phyloP scores from a whole-genome alignment of 2,888 invertebrate species.

The Steinernema scapterisci region DNA sequence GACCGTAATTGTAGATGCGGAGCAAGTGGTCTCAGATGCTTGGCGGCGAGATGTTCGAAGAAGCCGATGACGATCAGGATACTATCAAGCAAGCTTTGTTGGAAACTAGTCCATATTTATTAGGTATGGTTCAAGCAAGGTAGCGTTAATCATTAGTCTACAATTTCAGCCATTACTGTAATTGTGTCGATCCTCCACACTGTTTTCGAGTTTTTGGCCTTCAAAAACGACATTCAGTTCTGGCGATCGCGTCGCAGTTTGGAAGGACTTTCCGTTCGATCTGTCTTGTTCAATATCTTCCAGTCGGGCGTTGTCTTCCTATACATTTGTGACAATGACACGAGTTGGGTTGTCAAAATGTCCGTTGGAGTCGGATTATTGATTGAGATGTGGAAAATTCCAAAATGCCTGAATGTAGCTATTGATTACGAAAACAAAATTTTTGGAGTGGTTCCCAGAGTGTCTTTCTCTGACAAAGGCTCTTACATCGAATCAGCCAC shows the following conservation, averaged over 20 bases:
- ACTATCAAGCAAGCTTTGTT: conserved; percentile 81
- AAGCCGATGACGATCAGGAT: conserved; percentile 74
- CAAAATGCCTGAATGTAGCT: conserved; percentile 77
- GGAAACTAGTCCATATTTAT: conserved; percentile 92
- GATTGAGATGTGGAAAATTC: conserved; percentile 99
- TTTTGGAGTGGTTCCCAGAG: conserved; percentile 80
- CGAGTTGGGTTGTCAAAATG: conserved; percentile 89
- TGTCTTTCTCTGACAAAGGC: conserved; percentile 88
- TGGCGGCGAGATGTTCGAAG: conserved; percentile 68
- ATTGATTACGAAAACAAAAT: conserved; percentile 71
- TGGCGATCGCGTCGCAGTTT: conserved; percentile 96
- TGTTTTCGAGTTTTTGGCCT: conserved; percentile 95
- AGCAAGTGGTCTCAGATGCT: conserved; percentile 63
- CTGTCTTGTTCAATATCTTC: conserved; percentile 97
- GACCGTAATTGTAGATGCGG: conserved; percentile 53
- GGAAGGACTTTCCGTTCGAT: conserved; percentile 88
- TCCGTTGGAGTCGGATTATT: conserved; percentile 91
- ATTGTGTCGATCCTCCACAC: conserved; percentile 92
- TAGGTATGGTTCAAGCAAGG: conserved; percentile 71
- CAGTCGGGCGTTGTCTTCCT: conserved; percentile 92
- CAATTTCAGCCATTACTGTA: conserved; percentile 75
- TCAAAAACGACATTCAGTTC: conserved; percentile 99
- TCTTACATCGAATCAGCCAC: conserved; percentile 94
- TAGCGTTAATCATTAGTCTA: neutral
- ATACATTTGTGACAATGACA: conserved; percentile 97